Base-by-base conservation (phyloP, 2,113 vertebrate species). In the Plectropomus leopardus region DNA sequence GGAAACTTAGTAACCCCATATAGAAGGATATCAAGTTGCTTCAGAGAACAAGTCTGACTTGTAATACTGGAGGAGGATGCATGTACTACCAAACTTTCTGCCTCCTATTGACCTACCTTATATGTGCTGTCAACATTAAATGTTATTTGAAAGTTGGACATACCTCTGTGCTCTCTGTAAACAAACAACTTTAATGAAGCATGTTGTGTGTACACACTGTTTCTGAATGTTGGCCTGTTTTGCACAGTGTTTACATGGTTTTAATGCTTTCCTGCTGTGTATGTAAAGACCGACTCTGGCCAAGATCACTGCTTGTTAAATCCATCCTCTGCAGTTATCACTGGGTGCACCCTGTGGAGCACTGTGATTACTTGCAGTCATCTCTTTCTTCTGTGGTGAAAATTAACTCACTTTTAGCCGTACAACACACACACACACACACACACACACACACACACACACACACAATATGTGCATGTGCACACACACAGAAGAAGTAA, bases 321-420 rank as follows among this genome's bases (percentile, higher is more conserved):
- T 70, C 80, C 85, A 83, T 81, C 68, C 50, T 61, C 83, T 71
- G 50, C 79, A 91, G 72, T 92, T 94, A 91, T 89, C 93, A 85
- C 87, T 74, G 86, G 76, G 81, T 69, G 66, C 73, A 68, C 89
- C 87, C 84, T 64, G 77, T 59, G 50, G 89, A 88, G 88, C 2
- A 6, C 9, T 42, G 26, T 92, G 85, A 92, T 90, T 48, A 80
- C 77, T 91, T 61, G 47, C 87, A 85, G 86, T 76, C 78, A 64
- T 84, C 76, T 86, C 84, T 76, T 58, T 75, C 28, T 45, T 77
- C 75, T 51, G 54, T 73, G 54, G 77, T 68, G 83, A 87, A 66
- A 87, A 83, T 76, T 34, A 89, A 88, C 82, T 73, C 57, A 28
- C 63, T 78, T 78, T 74, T 15, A 42, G 28, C 26, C 30, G 17